phyloP scores from a whole-genome alignment of 2,113 vertebrate genomes.

The Megaceryle torquata region DNA sequence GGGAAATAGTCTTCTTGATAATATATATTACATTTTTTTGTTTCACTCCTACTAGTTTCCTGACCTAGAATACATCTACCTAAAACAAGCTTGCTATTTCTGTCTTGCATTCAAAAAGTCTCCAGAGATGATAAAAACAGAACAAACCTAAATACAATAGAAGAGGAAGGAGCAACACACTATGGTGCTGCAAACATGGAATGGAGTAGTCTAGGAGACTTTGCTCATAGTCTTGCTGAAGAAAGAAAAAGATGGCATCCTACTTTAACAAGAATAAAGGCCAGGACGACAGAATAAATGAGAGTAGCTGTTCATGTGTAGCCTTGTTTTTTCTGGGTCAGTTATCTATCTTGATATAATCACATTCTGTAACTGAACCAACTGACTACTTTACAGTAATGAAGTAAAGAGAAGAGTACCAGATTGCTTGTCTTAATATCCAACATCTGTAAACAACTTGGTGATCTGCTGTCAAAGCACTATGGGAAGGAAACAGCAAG shows the following conservation, averaged over 20 bases:
- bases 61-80: neutral
- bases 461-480: slow-evolving; percentile 22
- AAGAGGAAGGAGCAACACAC: neutral
- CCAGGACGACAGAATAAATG: neutral
- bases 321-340: neutral
- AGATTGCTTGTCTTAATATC: slow-evolving; percentile 4
- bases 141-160: neutral
- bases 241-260: neutral
- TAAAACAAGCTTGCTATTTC: neutral
- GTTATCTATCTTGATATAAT: neutral
- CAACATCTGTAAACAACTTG: neutral
- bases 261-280: neutral
- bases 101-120: neutral
- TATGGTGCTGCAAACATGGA: neutral
- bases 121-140: neutral
- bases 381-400: slow-evolving; percentile 1
- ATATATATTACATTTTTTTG: neutral
- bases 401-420: slow-evolving; percentile 15
- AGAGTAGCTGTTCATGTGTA: neutral
- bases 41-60: neutral
- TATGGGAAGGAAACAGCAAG: neutral
- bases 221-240: neutral
- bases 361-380: neutral
- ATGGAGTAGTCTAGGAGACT: neutral
- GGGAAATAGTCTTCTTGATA: neutral